Percentiles rank a stretch among this genome's conserved stretches.
These are phyloP conservation scores for Ceriagrion tenellum DNA, from an alignment of 2,888 invertebrate species.

Conservation along the genomic window DNA sequence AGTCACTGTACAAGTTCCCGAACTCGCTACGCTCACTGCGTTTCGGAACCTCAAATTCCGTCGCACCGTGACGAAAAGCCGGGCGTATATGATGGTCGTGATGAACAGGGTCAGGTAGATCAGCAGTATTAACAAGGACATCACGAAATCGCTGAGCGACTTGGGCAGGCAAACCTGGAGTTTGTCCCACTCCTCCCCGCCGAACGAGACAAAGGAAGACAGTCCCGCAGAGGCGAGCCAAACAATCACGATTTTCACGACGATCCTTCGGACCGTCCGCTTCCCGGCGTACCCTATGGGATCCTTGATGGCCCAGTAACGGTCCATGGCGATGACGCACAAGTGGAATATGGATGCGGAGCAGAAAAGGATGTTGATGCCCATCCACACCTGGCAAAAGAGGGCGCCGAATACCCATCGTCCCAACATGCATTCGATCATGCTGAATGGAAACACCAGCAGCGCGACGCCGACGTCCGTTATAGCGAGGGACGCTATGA, in stretches of 20 bases:
- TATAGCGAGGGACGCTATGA: slow-evolving; percentile 96
- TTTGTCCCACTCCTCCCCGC: slow-evolving; percentile 90
- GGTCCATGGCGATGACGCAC: slow-evolving; percentile 95
- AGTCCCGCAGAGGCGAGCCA: slow-evolving; percentile 92
- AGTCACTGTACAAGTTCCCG: slow-evolving; percentile 82
- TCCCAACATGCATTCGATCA: slow-evolving; percentile 93
- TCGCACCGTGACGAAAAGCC: slow-evolving; percentile 96
- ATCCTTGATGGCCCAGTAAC: slow-evolving; percentile 97
- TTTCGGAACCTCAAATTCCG: slow-evolving; percentile 89
- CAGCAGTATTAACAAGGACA: slow-evolving; percentile 95
- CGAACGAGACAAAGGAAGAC: slow-evolving; percentile 94
- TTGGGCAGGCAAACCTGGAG: slow-evolving; percentile 91
- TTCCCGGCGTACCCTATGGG: slow-evolving; percentile 97
- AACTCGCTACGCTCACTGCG: slow-evolving; percentile 79
- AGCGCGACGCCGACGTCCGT: slow-evolving; percentile 95
- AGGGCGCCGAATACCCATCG: slow-evolving; percentile 96
- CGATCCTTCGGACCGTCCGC: slow-evolving; percentile 90
- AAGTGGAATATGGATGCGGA: slow-evolving; percentile 96
- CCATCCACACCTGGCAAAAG: slow-evolving; percentile 96
- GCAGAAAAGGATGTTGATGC: slow-evolving; percentile 96
- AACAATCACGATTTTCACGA: slow-evolving; percentile 91
- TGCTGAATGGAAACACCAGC: slow-evolving; percentile 94
- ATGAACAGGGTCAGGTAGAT: slow-evolving; percentile 96
- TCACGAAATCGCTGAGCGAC: slow-evolving; percentile 92
- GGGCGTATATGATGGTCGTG: slow-evolving; percentile 97